Evolutionary conservation across 2,113 vertebrate genomes (phyloP), one percentile per base, ranked within the genome.

Genomic region (Pterophyllum scalare): DNA sequence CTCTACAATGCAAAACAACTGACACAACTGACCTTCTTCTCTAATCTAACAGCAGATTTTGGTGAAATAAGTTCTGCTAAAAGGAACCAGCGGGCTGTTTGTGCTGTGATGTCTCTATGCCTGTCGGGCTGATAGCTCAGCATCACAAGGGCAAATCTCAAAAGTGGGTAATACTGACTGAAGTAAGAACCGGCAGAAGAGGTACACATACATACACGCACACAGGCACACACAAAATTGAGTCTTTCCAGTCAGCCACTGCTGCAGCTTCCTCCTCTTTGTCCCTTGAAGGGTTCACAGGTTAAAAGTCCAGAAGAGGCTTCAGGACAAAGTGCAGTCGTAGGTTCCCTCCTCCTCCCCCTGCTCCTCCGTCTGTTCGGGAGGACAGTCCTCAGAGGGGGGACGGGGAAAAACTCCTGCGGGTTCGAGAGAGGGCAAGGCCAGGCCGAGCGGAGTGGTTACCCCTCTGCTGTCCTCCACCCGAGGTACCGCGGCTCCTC

Each of bases 251-350:
- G 84, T 88, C 83, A 81, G 82, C 49, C 26, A 20, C 82, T 64
- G 79, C 64, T 60, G 65, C 52, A 65, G 54, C 31, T 60, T 49
- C 83, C 59, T 62, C 59, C 28, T 40, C 28, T 74, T 46, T 10
- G 31, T 57, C 59, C 19, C 74, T 79, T 70, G 3, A 13, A 22
- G 11, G 81, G 83, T 38, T 90, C 84, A 89, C 78, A 85, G 80
- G 83, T 90, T 46, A 10, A 38, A 54, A 81, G 85, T 85, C 59
- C 67, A 19, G 65, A 62, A 77, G 82, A 77, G 75, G 19, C 46
- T 90, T 97, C 96, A 99, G 77, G 97, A 99, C 88, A 99, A 93
- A 67, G 94, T 94, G 93, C 98, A 99, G 94, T 99, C 98, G 0
- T 98, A 99, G 79, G 95, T 91, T 22, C 97, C 97, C 82, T 99